Base-by-base conservation (phyloP, 2,888 invertebrate genomes). In the Cataglyphis albicans region DNA sequence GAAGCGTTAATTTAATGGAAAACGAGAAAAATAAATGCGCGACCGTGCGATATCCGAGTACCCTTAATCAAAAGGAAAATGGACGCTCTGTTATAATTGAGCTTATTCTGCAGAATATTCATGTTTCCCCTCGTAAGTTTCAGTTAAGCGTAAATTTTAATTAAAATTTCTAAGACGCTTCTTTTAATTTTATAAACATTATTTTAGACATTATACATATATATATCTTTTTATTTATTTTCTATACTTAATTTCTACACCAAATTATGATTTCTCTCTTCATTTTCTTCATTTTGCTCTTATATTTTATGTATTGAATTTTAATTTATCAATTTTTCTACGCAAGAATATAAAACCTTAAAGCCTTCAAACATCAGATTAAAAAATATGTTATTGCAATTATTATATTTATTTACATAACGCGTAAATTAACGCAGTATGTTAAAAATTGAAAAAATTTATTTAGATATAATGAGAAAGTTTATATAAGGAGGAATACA, bases 1-100 rank as follows among this genome's bases (percentile, higher is more conserved):
- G 68, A 52, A 82, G 76, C 68, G 82, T 78, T 78, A 78, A 82
- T 68, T 82, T 61, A 75, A 75, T 75, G 48, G 55, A 59, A 21
- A 65, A 67, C 18, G 75, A 52, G 55, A 55, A 76, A 65, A 76
- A 76, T 76, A 55, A 55, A 59, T 67, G 70, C 55, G 41, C 44
- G 73, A 21, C 35, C 29, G 73, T 38, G 21, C 29, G 68, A 32
- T 41, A 78, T 78, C 67, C 21, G 74, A 29, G 52, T 41, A 12
- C 18, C 52, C 52, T 55, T 64, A 15, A 21, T 41, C 41, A 55
- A 44, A 35, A n/a, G 63, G 63, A 64, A 74, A 74, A 67, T 67
- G 21, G 38, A 52, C 25, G 35, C 35, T 25, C 6, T n/a, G 35
- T 52, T 25, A 63, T 21, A 15, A 74, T 32, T 21, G 35, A 15